phyloP scores from a whole-genome alignment of 1,140 invertebrate genomes.

The Maconellicoccus hirsutus region DNA sequence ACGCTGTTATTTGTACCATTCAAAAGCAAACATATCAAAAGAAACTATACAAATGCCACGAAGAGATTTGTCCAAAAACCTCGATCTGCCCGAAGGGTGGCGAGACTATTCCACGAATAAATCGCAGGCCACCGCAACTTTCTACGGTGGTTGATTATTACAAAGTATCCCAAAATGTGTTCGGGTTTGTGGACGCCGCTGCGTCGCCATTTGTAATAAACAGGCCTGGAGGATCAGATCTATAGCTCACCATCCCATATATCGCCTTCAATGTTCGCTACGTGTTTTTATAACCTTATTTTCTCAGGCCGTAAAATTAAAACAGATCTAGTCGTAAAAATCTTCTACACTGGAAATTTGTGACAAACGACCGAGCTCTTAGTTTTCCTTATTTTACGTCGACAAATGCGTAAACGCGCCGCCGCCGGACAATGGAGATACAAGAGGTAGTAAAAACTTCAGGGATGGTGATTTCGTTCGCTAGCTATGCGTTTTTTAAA shows the following conservation, averaged over 20 bases:
- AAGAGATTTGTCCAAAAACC: not conserved
- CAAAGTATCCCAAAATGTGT: too few relatives aligned
- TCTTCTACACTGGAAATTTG: not conserved
- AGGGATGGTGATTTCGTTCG: too few relatives aligned
- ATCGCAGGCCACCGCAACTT: slow-evolving; percentile 5
- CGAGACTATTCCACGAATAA: not conserved
- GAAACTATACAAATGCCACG: not conserved
- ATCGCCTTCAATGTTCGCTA: too few relatives aligned
- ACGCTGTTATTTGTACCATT: not conserved
- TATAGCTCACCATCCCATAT: too few relatives aligned
- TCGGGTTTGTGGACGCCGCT: too few relatives aligned
- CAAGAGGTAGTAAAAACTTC: not conserved
- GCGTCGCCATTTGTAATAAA: too few relatives aligned
- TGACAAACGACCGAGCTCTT: not conserved
- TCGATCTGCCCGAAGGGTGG: not conserved
- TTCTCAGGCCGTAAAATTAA: slow-evolving; percentile 8
- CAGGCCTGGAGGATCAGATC: too few relatives aligned
- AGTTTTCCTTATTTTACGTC: not conserved
- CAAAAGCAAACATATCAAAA: slow-evolving; percentile 2
- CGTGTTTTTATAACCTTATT: not conserved
- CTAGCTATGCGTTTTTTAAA: too few relatives aligned
- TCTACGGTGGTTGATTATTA: too few relatives aligned
- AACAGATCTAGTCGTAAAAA: not conserved
- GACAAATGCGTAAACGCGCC: not conserved
- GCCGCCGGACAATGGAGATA: not conserved